These are phyloP conservation scores for Papilio glaucus DNA, from an alignment of 1,140 invertebrate species.

Conservation along the genomic window DNA sequence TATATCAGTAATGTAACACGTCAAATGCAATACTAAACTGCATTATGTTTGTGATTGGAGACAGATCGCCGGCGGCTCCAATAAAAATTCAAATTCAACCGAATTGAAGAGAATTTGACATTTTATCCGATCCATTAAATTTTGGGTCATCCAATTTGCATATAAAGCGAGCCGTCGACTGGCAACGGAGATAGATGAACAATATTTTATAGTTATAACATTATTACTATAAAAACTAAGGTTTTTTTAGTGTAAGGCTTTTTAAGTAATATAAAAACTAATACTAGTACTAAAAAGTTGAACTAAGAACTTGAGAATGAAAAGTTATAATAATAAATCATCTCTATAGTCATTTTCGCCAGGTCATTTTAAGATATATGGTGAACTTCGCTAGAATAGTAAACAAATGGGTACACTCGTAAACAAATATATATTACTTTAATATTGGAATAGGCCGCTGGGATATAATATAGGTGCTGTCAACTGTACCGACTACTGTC, in stretches of 20 bases:
- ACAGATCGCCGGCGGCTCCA: conserved; percentile 41
- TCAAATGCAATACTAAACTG: background rate
- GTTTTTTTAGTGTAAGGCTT: background rate
- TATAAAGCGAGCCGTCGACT: conserved; percentile 58
- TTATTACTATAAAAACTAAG: conserved; percentile 5
- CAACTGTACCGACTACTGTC: too few species aligned
- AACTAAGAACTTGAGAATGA: too few species aligned
- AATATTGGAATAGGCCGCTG: too few species aligned
- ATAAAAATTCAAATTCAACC: conserved; percentile 54
- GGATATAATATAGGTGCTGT: too few species aligned
- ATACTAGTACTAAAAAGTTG: too few species aligned
- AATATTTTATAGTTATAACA: conserved; percentile 39
- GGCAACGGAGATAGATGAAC: conserved; percentile 40
- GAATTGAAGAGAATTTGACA: conserved; percentile 58
- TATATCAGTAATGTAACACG: conserved; percentile 13
- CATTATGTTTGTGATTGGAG: conserved; percentile 35
- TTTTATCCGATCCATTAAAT: conserved; percentile 61
- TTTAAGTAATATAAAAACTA: background rate
- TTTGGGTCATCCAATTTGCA: conserved; percentile 72
- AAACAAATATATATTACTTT: too few species aligned
- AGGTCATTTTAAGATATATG: too few species aligned
- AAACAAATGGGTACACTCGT: too few species aligned
- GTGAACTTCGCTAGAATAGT: too few species aligned
- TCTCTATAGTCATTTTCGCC: too few species aligned
- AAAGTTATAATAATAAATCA: too few species aligned